phyloP scores from a whole-genome alignment of 2,888 invertebrate species.

The Hydrotaea diabolus region DNA sequence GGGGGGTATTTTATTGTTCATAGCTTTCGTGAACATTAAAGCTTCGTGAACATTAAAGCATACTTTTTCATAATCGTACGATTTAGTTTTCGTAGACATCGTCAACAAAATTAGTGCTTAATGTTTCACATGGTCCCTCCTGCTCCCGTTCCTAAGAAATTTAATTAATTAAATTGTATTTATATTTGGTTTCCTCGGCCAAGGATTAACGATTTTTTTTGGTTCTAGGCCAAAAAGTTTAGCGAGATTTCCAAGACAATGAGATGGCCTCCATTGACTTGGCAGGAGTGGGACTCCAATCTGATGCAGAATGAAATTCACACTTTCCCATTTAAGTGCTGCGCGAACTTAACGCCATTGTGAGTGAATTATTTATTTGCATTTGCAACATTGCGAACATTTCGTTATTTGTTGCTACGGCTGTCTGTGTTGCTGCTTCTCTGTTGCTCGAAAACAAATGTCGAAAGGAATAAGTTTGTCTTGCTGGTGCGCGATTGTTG shows the following conservation, averaged over 20 bases:
- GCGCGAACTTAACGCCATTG: conserved; percentile 49
- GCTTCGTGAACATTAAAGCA: too few species aligned
- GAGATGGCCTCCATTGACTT: neutral
- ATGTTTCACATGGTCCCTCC: too few species aligned
- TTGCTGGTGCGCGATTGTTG: conserved; percentile 29
- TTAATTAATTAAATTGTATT: conserved; percentile 22
- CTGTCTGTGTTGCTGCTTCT: conserved; percentile 35
- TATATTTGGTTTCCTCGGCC: neutral
- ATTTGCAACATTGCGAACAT: conserved; percentile 41
- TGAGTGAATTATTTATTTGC: conserved; percentile 53
- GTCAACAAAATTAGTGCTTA: too few species aligned
- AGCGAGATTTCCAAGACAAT: conserved; percentile 21
- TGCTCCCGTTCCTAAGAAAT: neutral
- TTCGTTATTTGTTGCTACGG: conserved; percentile 39
- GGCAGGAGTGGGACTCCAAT: neutral
- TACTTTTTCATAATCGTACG: too few species aligned
- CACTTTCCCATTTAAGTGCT: neutral
- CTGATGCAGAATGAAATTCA: neutral
- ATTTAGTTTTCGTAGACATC: too few species aligned
- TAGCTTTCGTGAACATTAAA: too few species aligned
- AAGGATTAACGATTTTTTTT: conserved; percentile 33
- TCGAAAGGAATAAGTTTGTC: conserved; percentile 50
- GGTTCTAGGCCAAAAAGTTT: conserved; percentile 31
- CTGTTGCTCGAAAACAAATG: conserved; percentile 34
- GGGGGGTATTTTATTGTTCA: too few species aligned